Base-by-base conservation (phyloP, 2,888 invertebrate species). In the Drosophila helvetica region DNA sequence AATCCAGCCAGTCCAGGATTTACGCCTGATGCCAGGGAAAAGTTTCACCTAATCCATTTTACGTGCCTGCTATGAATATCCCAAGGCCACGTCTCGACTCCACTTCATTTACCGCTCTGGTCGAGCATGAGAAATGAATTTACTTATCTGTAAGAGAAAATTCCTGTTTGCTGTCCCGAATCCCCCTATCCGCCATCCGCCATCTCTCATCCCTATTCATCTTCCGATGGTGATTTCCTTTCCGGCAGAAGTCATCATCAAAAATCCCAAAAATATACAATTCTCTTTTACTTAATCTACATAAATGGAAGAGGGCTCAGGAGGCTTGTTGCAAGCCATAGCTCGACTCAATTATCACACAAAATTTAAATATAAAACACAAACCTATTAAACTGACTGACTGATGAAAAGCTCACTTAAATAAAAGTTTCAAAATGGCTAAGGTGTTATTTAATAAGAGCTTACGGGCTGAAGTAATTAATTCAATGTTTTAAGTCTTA, bases 81-180 rank as follows among this genome's bases (percentile, higher is more conserved):
- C 48, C 54, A 66, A 55, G 66, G 66, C 48, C 65, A 66, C 66
- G 65, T 66, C 48, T 54, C 48, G 43, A 18, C 66, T 30, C 18
- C 54, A 52, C 54, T 54, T 55, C 48, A 66, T 54, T 66, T 48
- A 48, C 48, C 43, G 33, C 54, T 66, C 54, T 50, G 65, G 54
- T 66, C 54, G 65, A 66, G 65, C 66, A 66, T 54, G 54, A 66
- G 65, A 66, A 66, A 66, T 66, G 65, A 66, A 66, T 66, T 66
- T 66, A 25, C 65, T 55, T 66, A 66, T 66, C 66, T 66, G 27
- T 50, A 43, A 25, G 42, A 30, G 30, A 18, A 66, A 47, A 33
- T 42, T 50, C 54, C 2, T 59, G 48, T 63, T 54, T 52, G 15
- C 38, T 15, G 51, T 50, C 51, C 33, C 45, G n/a, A 17, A 3